phyloP scores from a whole-genome alignment of 2,113 vertebrate species.

The Ramphastos sulfuratus region DNA sequence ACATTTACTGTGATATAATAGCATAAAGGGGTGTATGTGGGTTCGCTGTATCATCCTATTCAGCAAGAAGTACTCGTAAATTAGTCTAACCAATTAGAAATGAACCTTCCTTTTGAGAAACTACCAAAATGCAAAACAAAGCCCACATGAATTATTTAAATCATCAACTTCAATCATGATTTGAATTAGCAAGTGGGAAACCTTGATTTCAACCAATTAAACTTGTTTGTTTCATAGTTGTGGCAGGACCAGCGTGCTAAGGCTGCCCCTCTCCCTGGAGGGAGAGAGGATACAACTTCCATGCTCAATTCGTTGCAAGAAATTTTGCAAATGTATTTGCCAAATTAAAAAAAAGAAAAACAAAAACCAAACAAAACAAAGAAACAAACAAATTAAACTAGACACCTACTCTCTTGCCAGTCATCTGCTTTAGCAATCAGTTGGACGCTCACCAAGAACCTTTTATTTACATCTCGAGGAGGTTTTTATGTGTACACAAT shows the following conservation, averaged over 20 bases:
- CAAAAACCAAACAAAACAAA: background rate
- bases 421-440: constrained; percentile 17
- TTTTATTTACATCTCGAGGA: background rate
- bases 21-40: background rate
- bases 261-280: background rate
- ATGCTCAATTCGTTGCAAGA: accelerated
- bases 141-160: constrained; percentile 5
- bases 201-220: background rate
- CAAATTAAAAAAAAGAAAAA: background rate
- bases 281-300: background rate
- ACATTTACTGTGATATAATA: background rate
- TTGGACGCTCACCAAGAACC: background rate
- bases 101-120: background rate
- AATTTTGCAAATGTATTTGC: background rate
- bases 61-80: background rate
- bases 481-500: background rate
- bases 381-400: background rate
- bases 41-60: background rate
- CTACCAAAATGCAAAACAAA: constrained; percentile 6
- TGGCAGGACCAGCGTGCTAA: background rate
- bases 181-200: background rate
- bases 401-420: constrained; percentile 23
- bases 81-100: background rate
- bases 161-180: background rate
- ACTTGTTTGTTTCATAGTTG: background rate